phyloP scores from a whole-genome alignment of 2,797 vertebrate genomes.

The Kryptolebias ocellatus region DNA sequence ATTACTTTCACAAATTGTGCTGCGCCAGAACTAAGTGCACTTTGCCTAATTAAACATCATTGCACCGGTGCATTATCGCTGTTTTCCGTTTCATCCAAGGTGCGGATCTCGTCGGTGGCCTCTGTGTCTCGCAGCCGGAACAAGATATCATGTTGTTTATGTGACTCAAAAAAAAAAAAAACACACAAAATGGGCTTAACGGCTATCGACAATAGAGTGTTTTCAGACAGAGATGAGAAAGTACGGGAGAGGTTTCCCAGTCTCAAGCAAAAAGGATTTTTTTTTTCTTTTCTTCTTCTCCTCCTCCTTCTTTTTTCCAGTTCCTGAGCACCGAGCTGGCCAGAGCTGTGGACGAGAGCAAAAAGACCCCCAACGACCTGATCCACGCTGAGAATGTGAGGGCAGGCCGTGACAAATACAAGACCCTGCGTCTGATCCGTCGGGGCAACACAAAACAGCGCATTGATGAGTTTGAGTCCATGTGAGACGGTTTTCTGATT shows the following conservation, averaged over 20 bases:
- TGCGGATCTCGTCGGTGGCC: conserved; percentile 32
- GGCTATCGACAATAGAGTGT: conserved; percentile 55
- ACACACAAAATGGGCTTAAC: conserved; percentile 61
- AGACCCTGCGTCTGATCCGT: conserved; percentile 96
- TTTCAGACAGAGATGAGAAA: conserved; percentile 36
- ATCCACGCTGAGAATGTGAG: conserved; percentile 95
- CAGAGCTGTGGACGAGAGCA: conserved; percentile 91
- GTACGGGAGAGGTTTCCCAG: conserved; percentile 8
- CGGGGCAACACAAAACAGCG: conserved; percentile 99
- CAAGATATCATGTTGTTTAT: conserved; percentile 46
- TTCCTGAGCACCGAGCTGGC: conserved; percentile 93
- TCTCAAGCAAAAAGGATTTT: conserved; percentile 42
- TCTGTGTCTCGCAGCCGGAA: conserved; percentile 43
- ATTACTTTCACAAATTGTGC: conserved; percentile 40
- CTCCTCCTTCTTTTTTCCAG: conserved; percentile 64
- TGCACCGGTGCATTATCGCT: conserved; percentile 43
- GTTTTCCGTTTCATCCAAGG: conserved; percentile 40
- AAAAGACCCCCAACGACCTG: conserved; percentile 94
- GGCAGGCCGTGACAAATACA: conserved; percentile 97
- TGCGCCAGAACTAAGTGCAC: conserved; percentile 54
- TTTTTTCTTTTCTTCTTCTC: conserved; percentile 47
- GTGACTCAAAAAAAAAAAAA: conserved; percentile 4
- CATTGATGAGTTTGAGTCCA: conserved; percentile 97
- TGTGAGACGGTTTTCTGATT: conserved; percentile 82
- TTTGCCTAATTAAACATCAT: conserved; percentile 55